Conservation (phyloP, 2,113 vertebrate genomes). For the Crotophaga sulcirostris region DNA sequence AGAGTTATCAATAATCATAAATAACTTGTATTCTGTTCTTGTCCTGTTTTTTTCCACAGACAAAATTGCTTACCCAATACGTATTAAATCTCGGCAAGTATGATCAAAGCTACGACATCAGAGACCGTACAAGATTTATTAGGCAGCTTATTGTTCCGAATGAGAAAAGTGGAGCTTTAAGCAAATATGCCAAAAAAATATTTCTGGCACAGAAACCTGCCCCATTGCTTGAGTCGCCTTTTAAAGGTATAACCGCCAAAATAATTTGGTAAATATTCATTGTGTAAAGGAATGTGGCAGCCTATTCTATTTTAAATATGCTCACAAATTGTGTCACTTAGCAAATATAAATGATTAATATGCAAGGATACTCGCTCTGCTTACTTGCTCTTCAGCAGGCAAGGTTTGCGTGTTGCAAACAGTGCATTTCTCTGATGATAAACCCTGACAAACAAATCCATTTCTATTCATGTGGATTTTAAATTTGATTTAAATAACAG, state of each 20-base stretch:
- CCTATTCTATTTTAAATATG: constrained; percentile 25
- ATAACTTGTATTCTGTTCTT: constrained; percentile 84
- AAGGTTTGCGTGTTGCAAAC: constrained; percentile 1
- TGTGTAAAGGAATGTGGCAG: constrained; percentile 42
- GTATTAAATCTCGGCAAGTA: constrained; percentile 98
- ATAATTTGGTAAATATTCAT: constrained; percentile 37
- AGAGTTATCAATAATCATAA: constrained; percentile 98
- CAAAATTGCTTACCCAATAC: constrained; percentile 98
- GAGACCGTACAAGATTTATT: constrained; percentile 98
- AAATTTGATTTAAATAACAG: constrained; percentile 26
- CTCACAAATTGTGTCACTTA: constrained; percentile 48
- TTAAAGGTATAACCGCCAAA: constrained; percentile 88
- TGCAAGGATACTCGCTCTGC: not conserved
- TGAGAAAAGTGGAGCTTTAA: constrained; percentile 93
- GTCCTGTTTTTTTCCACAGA: constrained; percentile 82
- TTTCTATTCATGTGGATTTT: constrained; percentile 32
- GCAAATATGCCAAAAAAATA: constrained; percentile 96
- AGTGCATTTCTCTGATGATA: constrained; percentile 22
- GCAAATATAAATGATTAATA: constrained; percentile 46
- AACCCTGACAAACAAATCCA: not conserved
- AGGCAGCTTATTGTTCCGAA: constrained; percentile 97
- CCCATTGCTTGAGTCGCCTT: constrained; percentile 91
- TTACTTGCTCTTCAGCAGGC: constrained; percentile 11
- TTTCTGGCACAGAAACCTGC: constrained; percentile 94
- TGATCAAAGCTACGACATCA: constrained; percentile 98